Evolutionary conservation across 1,140 invertebrate species (phyloP).

Genomic region (Tenebrio molitor): DNA sequence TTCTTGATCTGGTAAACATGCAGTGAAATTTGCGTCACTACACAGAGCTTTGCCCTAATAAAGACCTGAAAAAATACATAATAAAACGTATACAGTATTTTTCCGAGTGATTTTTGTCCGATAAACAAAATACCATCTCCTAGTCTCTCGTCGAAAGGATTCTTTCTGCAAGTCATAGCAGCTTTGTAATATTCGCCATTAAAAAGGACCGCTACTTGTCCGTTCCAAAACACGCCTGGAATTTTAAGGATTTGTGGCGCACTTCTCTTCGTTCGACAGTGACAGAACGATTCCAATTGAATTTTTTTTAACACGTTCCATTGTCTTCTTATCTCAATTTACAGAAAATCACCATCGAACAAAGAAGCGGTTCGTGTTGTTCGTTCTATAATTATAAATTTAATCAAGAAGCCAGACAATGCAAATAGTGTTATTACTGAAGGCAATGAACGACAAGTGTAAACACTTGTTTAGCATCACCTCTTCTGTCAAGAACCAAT

Average conservation of each 20-base stretch:
- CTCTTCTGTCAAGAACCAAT: constrained; percentile 41
- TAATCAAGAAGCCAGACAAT: constrained; percentile 50
- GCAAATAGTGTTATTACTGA: constrained; percentile 47
- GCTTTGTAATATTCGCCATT: neutral
- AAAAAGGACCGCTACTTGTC: too few relatives aligned
- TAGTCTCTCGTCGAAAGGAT: neutral
- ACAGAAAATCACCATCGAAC: constrained; percentile 24
- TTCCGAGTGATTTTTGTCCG: neutral
- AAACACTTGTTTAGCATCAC: constrained; percentile 43
- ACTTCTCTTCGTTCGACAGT: neutral
- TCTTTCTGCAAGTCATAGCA: constrained; percentile 12
- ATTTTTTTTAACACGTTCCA: constrained; percentile 7
- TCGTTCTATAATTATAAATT: constrained; percentile 46
- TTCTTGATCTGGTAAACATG: constrained; percentile 19
- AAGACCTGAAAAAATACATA: neutral
- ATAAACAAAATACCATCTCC: neutral
- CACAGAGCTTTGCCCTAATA: constrained; percentile 24
- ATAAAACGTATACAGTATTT: constrained; percentile 8
- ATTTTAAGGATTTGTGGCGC: neutral
- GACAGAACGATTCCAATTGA: neutral
- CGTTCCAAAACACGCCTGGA: neutral
- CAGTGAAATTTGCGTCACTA: constrained; percentile 16
- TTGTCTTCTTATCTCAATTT: constrained; percentile 41
- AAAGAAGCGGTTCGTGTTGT: constrained; percentile 21
- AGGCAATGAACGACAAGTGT: constrained; percentile 47